These are phyloP conservation scores for Andrena fulva DNA, from an alignment of 2,888 invertebrate genomes.

Conservation along the genomic window DNA sequence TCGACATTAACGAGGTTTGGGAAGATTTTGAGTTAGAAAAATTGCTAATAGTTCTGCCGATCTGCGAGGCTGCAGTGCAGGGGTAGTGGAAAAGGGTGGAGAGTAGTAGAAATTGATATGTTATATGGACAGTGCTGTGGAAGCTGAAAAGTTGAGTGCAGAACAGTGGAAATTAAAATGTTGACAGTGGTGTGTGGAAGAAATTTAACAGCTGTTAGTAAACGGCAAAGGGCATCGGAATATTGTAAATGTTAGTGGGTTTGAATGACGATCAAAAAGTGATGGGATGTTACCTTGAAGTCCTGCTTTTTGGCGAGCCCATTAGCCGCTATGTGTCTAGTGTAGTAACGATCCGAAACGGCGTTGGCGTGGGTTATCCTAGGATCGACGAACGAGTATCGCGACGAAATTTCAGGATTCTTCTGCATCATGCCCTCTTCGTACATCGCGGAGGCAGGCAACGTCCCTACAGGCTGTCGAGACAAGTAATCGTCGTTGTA, in stretches of 20 bases:
- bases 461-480: constrained; percentile 83
- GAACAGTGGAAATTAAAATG: too few species aligned
- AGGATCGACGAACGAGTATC: constrained; percentile 87
- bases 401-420: constrained; percentile 80
- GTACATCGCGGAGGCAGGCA: constrained; percentile 84
- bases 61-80: too few species aligned
- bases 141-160: too few species aligned
- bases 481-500: constrained; percentile 85
- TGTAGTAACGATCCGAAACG: constrained; percentile 88
- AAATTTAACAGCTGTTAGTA: too few species aligned
- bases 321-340: constrained; percentile 86
- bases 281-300: constrained; percentile 87
- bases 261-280: neutral
- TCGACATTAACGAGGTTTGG: neutral
- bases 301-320: constrained; percentile 86
- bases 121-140: too few species aligned
- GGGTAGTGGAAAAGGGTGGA: too few species aligned
- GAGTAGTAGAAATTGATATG: too few species aligned
- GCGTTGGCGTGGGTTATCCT: constrained; percentile 88
- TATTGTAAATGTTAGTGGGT: too few species aligned
- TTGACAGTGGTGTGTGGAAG: too few species aligned
- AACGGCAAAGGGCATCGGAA: too few species aligned
- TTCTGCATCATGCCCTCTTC: constrained; percentile 81
- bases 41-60: neutral
- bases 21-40: too few species aligned